Evolutionary conservation across 2,113 vertebrate genomes (phyloP).

Genomic region (Marcusenius ussheri): DNA sequence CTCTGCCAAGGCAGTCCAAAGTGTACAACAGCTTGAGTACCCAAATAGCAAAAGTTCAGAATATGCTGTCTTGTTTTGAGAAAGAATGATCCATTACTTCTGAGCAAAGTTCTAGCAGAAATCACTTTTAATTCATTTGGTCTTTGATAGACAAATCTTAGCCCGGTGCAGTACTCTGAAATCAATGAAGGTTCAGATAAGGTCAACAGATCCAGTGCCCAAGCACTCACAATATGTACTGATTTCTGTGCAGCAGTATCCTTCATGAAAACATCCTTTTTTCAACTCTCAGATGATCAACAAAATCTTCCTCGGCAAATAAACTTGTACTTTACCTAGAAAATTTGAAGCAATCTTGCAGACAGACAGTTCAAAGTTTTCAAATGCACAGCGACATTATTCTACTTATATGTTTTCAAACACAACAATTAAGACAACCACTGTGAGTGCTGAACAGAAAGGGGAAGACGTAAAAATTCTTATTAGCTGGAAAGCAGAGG

Average conservation of each 20-base stretch:
- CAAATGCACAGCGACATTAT: background rate
- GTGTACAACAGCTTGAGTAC: background rate
- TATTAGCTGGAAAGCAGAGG: background rate
- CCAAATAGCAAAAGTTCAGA: background rate
- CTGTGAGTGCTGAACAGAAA: background rate
- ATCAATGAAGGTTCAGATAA: background rate
- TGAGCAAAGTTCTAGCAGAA: background rate
- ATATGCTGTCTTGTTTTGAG: background rate
- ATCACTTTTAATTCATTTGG: background rate
- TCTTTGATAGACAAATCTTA: background rate
- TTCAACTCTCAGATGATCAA: background rate
- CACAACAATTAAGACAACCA: background rate
- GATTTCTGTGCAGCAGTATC: background rate
- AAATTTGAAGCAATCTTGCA: background rate
- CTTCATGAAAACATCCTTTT: background rate
- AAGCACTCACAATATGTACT: background rate
- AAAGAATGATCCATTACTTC: background rate
- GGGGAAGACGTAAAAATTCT: background rate
- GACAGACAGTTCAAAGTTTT: background rate
- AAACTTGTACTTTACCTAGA: background rate
- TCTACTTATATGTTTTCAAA: background rate
- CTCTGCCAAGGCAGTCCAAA: background rate
- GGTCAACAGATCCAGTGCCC: background rate
- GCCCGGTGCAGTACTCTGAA: background rate
- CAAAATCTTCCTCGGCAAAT: background rate